These are phyloP conservation scores for Ormyrus labotus DNA, from an alignment of 2,888 invertebrate species.

Conservation along the genomic window DNA sequence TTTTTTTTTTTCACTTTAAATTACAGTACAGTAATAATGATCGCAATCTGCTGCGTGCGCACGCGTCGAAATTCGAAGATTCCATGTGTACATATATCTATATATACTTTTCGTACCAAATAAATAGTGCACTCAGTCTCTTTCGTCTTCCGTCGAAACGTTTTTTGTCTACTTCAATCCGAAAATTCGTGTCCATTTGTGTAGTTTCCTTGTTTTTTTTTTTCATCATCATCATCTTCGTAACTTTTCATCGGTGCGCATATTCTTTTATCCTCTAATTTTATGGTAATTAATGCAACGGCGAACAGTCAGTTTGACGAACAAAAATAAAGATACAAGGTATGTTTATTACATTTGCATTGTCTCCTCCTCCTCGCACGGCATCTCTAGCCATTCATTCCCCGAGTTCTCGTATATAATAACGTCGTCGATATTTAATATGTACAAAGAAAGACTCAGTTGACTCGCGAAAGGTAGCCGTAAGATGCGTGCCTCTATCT, in stretches of 20 bases:
- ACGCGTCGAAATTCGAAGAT: constrained; percentile 23
- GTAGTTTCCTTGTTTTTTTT: not conserved
- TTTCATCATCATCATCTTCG: not conserved
- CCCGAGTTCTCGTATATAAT: constrained; percentile 34
- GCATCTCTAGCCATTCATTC: constrained; percentile 29
- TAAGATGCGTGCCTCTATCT: constrained; percentile 7
- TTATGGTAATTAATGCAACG: constrained; percentile 31
- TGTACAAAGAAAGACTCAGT: constrained; percentile 48
- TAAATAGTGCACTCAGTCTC: constrained; percentile 47
- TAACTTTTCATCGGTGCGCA: constrained; percentile 1
- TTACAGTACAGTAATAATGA: constrained; percentile 12
- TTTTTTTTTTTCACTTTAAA: constrained; percentile 4
- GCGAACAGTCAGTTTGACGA: constrained; percentile 41
- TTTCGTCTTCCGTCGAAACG: constrained; percentile 37
- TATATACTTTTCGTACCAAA: constrained; percentile 31
- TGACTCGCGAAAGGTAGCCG: constrained; percentile 23
- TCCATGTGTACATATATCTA: constrained; percentile 16
- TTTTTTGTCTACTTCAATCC: constrained; percentile 30
- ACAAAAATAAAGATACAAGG: constrained; percentile 43
- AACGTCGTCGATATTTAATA: constrained; percentile 33
- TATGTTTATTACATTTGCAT: constrained; percentile 33
- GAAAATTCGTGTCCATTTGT: constrained; percentile 23
- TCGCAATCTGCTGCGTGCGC: constrained; percentile 33
- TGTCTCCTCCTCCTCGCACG: constrained; percentile 11
- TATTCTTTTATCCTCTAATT: constrained; percentile 23